phyloP scores from a whole-genome alignment of 2,113 vertebrate genomes.

The Vidua chalybeata region DNA sequence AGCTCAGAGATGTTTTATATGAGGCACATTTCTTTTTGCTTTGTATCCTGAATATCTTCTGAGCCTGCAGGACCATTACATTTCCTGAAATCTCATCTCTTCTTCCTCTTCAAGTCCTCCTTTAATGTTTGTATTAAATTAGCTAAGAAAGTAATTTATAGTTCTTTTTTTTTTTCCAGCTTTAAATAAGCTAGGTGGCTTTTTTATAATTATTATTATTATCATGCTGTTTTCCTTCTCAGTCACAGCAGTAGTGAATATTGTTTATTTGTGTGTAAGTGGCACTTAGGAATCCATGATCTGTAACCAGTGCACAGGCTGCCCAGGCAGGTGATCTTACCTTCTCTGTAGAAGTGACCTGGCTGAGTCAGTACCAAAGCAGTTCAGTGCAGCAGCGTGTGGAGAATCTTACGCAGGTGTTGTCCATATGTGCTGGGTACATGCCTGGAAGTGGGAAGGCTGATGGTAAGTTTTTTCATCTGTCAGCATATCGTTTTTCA shows the following conservation, averaged over 20 bases:
- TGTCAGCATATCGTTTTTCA: conserved; percentile 51
- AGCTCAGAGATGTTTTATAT: not conserved
- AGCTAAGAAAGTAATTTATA: not conserved
- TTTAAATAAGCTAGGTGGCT: not conserved
- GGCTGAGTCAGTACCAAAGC: not conserved
- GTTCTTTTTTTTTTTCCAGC: not conserved
- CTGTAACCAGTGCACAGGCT: not conserved
- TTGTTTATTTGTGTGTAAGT: conserved; percentile 8
- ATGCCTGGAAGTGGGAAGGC: conserved; percentile 21
- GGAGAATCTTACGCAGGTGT: conserved; percentile 3
- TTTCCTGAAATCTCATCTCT: not conserved
- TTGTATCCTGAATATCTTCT: not conserved
- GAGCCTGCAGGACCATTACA: not conserved
- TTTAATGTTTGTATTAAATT: not conserved
- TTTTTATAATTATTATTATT: not conserved
- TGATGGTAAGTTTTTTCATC: conserved; percentile 25
- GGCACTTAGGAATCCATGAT: not conserved
- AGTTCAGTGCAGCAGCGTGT: not conserved
- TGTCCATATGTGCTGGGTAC: conserved; percentile 40
- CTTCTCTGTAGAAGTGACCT: not conserved
- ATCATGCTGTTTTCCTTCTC: not conserved
- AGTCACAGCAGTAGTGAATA: not conserved
- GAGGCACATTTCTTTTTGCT: not conserved
- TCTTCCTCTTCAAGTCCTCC: not conserved
- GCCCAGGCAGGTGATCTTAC: not conserved